These are phyloP conservation scores for Orchestes rusci DNA, from an alignment of 2,888 invertebrate genomes.

Conservation along the genomic window DNA sequence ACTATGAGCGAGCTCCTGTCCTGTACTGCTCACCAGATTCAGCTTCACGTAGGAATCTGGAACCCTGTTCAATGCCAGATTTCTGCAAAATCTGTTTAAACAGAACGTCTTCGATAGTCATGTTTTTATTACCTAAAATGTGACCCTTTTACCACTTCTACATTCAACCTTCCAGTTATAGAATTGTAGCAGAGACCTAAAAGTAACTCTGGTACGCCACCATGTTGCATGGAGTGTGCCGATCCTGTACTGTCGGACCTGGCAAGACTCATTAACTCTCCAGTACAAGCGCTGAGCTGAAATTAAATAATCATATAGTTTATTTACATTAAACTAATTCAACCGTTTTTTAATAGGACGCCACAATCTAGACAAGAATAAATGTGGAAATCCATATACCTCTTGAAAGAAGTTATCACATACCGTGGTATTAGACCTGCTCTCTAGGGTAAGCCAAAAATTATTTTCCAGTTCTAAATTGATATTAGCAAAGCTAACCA, in stretches of 20 bases:
- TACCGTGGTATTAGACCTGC: constrained; percentile 54
- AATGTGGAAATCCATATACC: no score
- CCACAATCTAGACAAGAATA: no score
- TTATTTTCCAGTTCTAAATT: constrained; percentile 87
- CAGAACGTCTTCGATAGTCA: constrained; percentile 4
- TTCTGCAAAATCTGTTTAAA: constrained; percentile 58
- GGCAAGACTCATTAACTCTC: constrained; percentile 71
- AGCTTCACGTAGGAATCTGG: constrained; percentile 93
- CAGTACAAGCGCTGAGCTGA: constrained; percentile 47
- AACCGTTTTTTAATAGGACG: no score
- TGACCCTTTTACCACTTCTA: constrained; percentile 78
- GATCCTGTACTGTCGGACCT: constrained; percentile 91
- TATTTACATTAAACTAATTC: not conserved
- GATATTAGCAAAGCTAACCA: constrained; percentile 83
- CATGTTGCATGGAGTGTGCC: constrained; percentile 83
- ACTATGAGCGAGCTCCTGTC: constrained; percentile 86
- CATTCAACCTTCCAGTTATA: constrained; percentile 86
- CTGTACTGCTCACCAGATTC: constrained; percentile 84
- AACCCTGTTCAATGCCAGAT: constrained; percentile 68
- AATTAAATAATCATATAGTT: constrained; percentile 16
- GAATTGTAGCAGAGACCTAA: constrained; percentile 88
- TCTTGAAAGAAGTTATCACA: constrained; percentile 15
- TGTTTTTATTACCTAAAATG: constrained; percentile 51
- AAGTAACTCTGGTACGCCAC: constrained; percentile 85
- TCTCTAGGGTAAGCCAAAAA: constrained; percentile 80